These are phyloP conservation scores for Chloroclysta siterata DNA, from an alignment of 2,888 invertebrate species.

Conservation along the genomic window DNA sequence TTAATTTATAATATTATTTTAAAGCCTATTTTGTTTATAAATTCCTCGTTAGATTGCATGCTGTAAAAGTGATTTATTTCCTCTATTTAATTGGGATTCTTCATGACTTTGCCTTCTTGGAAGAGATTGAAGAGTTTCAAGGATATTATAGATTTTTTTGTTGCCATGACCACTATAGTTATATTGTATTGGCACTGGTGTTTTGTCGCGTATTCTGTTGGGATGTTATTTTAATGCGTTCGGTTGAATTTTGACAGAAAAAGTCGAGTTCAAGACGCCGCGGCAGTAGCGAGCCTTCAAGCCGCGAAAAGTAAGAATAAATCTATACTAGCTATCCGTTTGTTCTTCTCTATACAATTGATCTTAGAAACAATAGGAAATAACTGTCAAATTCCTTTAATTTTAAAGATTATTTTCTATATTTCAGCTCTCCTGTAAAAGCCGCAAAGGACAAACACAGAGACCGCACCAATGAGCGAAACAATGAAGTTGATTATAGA, in stretches of 20 bases:
- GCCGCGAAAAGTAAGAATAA: constrained; percentile 66
- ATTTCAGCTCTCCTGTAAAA: constrained; percentile 75
- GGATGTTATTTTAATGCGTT: constrained; percentile 52
- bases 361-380: too few relatives aligned
- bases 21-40: constrained; percentile 61
- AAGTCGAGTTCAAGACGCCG: constrained; percentile 75
- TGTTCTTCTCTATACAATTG: too few relatives aligned
- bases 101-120: constrained; percentile 45
- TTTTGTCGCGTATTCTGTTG: constrained; percentile 53
- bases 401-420: neutral
- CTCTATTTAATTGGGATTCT: constrained; percentile 58
- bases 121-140: constrained; percentile 61
- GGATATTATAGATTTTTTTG: constrained; percentile 66
- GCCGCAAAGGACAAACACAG: constrained; percentile 62
- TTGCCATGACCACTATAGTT: constrained; percentile 82
- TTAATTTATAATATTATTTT: constrained; percentile 60
- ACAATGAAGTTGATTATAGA: constrained; percentile 64
- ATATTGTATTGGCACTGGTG: constrained; percentile 84
- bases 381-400: neutral
- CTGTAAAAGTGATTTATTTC: constrained; percentile 65
- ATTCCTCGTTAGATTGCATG: constrained; percentile 75
- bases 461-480: constrained; percentile 66
- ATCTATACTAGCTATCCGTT: neutral
- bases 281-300: constrained; percentile 69
- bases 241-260: constrained; percentile 75